Percentiles rank a stretch among this genome's conserved stretches.
Evolutionary conservation across 2,888 invertebrate genomes (phyloP).

Genomic region (Papilio demoleus): DNA sequence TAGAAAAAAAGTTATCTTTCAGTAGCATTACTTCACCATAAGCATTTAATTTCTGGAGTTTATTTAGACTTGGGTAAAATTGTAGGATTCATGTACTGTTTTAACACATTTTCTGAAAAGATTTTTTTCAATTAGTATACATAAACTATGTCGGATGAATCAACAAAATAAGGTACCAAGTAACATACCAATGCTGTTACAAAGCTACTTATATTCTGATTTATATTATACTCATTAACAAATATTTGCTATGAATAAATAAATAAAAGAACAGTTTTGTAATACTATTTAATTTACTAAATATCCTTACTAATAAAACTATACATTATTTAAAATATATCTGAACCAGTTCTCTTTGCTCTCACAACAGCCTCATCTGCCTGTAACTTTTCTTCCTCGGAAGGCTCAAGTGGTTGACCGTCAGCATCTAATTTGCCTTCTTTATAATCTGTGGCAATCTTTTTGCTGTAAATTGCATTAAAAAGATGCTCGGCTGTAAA

Average conservation of each 20-base stretch:
- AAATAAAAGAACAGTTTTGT: not conserved
- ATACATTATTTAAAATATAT: conserved; percentile 84
- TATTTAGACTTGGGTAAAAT: too few relatives aligned
- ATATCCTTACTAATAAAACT: conserved; percentile 18
- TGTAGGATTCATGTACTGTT: too few relatives aligned
- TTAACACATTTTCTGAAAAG: too few relatives aligned
- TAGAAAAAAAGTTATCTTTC: too few relatives aligned
- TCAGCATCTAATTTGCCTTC: conserved; percentile 87
- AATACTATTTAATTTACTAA: conserved; percentile 18
- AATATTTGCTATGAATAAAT: too few relatives aligned
- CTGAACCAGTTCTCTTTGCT: conserved; percentile 91
- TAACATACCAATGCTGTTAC: not conserved
- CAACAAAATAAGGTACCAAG: not conserved
- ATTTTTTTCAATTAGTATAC: too few relatives aligned
- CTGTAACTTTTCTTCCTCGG: conserved; percentile 87
- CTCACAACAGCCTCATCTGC: conserved; percentile 87
- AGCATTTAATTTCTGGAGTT: too few relatives aligned
- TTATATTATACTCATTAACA: too few relatives aligned
- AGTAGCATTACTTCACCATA: too few relatives aligned
- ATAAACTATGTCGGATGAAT: too few relatives aligned
- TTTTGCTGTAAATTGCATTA: conserved; percentile 90
- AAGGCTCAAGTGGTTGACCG: conserved; percentile 88
- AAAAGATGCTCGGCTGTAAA: conserved; percentile 94
- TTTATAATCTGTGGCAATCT: conserved; percentile 90
- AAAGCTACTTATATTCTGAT: too few relatives aligned